phyloP scores from a whole-genome alignment of 2,797 vertebrate species.

The Echeneis naucrates region DNA sequence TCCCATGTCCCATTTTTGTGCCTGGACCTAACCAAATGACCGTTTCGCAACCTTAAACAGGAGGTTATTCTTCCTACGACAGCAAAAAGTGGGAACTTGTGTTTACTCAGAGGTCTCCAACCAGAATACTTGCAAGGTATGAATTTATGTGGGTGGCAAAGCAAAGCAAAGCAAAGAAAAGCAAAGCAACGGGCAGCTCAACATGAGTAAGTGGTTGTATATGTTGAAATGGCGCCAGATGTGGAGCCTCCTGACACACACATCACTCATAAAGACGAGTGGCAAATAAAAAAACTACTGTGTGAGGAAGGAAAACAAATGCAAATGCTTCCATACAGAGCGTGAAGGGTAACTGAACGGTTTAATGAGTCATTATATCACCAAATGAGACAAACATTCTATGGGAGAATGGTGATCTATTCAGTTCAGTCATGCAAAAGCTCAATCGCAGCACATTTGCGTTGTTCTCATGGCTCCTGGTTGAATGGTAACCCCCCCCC shows the following conservation, averaged over 20 bases:
- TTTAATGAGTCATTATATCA: neutral
- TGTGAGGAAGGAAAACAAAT: constrained; percentile 8
- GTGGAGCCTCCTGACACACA: constrained; percentile 3
- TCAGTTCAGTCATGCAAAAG: neutral
- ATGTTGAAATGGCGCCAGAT: neutral
- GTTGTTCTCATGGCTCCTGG: neutral
- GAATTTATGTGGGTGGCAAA: neutral
- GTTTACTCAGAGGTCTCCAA: constrained; percentile 11
- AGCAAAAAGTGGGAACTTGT: neutral
- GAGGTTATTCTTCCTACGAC: neutral
- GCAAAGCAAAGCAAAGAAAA: constrained; percentile 17
- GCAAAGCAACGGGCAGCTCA: constrained; percentile 31
- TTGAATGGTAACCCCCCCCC: neutral
- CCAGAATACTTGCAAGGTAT: neutral
- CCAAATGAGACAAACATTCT: constrained; percentile 1
- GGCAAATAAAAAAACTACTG: neutral
- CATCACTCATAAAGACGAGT: neutral
- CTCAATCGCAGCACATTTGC: neutral
- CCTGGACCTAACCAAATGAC: neutral
- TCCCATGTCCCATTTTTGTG: neutral
- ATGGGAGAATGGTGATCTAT: neutral
- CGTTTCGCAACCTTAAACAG: neutral
- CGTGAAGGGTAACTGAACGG: neutral
- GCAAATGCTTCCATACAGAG: neutral
- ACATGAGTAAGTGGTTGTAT: neutral